Conservation (phyloP, 1,140 invertebrate species). For the Drosophila prosaltans region DNA sequence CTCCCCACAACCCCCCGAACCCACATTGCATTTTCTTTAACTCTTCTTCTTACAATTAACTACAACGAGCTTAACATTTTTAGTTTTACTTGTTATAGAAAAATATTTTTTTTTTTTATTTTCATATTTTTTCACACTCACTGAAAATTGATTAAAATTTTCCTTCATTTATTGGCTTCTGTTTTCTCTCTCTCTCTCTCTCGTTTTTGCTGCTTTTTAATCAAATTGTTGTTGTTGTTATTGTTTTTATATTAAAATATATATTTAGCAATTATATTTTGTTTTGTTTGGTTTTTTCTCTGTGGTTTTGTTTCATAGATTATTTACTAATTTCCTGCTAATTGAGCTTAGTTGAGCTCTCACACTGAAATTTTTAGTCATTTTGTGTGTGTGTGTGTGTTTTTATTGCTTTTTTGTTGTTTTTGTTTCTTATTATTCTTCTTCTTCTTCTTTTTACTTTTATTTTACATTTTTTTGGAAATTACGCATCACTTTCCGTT, state of each 20-base stretch:
- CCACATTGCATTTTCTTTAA: too few species aligned
- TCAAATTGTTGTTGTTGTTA: background rate
- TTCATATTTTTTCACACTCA: constrained; percentile 21
- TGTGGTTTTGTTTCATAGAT: constrained; percentile 3
- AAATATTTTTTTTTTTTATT: background rate
- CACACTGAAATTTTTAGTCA: constrained; percentile 26
- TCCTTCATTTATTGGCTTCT: constrained; percentile 52
- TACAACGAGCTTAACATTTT: too few species aligned
- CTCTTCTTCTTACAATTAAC: too few species aligned
- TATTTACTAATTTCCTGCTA: constrained; percentile 48
- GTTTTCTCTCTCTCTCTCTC: constrained; percentile 60
- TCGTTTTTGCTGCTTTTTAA: constrained; percentile 18
- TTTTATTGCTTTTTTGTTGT: constrained; percentile 14
- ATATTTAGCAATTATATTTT: constrained; percentile 26
- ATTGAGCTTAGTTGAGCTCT: constrained; percentile 27
- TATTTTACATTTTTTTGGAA: constrained; percentile 38
- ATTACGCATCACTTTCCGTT: constrained; percentile 80
- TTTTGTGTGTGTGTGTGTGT: constrained; percentile 17
- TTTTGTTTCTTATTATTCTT: constrained; percentile 15
- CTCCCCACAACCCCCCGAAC: too few species aligned
- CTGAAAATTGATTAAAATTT: constrained; percentile 32
- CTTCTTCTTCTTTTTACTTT: constrained; percentile 9
- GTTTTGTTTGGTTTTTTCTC: constrained; percentile 15
- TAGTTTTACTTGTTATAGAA: too few species aligned
- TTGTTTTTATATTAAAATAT: background rate